Percentiles rank a stretch among this genome's conserved stretches.
phyloP scores from a whole-genome alignment of 1,140 invertebrate species.

The Druon quercuslanigerum region DNA sequence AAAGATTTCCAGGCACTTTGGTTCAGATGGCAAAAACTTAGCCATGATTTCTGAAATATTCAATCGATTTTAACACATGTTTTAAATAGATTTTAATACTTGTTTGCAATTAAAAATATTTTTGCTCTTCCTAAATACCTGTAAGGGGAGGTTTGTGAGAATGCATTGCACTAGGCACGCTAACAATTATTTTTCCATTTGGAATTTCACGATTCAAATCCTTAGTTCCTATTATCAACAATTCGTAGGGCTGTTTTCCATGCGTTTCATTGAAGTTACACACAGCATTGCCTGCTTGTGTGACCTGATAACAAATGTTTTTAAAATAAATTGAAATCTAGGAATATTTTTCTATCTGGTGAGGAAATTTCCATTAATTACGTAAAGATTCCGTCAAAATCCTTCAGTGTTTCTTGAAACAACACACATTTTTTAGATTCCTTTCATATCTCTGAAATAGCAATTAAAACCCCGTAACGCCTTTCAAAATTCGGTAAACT shows the following conservation, averaged over 20 bases:
- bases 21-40: slow-evolving; percentile 76
- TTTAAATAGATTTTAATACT: slow-evolving; percentile 38
- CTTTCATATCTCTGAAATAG: too few species aligned
- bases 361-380: too few species aligned
- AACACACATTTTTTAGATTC: too few species aligned
- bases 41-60: slow-evolving; percentile 79
- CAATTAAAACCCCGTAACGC: too few species aligned
- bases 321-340: too few species aligned
- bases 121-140: slow-evolving; percentile 62
- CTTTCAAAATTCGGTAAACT: too few species aligned
- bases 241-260: slow-evolving; percentile 93
- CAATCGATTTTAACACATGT: slow-evolving; percentile 32
- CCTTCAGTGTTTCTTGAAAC: too few species aligned
- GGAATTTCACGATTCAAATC: slow-evolving; percentile 66
- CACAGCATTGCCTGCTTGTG: slow-evolving; percentile 80
- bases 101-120: background rate
- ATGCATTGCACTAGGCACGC: slow-evolving; percentile 92
- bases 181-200: slow-evolving; percentile 82
- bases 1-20: slow-evolving; percentile 90
- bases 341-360: too few species aligned
- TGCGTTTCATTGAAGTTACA: slow-evolving; percentile 80
- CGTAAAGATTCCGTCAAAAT: too few species aligned
- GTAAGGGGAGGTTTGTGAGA: slow-evolving; percentile 91
- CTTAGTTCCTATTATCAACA: slow-evolving; percentile 78
- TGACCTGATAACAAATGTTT: slow-evolving; percentile 76